Base-by-base conservation (phyloP, 2,888 invertebrate genomes). In the Axea sp. region DNA sequence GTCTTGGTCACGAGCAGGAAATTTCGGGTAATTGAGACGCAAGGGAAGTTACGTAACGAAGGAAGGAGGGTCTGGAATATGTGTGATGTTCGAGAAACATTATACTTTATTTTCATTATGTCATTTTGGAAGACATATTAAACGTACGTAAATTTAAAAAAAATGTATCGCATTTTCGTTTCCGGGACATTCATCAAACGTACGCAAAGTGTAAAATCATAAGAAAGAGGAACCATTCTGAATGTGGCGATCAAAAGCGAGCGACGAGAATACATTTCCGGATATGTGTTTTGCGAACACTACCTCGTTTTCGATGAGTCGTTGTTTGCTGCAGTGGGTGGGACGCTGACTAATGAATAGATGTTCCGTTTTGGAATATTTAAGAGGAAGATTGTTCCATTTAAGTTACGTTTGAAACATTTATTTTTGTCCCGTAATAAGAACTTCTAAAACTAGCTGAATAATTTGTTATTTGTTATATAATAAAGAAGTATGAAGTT, bases 21-120 rank as follows among this genome's bases (percentile, higher is more conserved):
- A 77, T 75, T 75, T 75, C 74, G 30, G 76, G 77, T 84, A 84
- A 84, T 84, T 83, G 84, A 84, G 84, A 84, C 78, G 77, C 81
- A 77, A 65, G 35, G 35, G 11, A 53, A 35, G 51, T 30, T 43
- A 33, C 53, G 45, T 5, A 49, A 26, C 45, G 7, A 39, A 2
- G 43, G 35, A 41, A 15, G 49, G 26, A 31, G 5, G 43, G 31
- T 11, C 11, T 8, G 4, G n/a, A 26, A 17, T 12, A 8, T 28
- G 30, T 15, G 26, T 31, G 14, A 33, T n/a, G 19, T 24, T 14
- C 7, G 8, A 31, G 65, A 41, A 69, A 69, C 24, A 26, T 31
- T 53, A 69, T 55, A 69, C 62, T 49, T 51, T 45, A 55, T 39
- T 41, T 55, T 30, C 4, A 19, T 55, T 26, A 30, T 41, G 17